These are phyloP conservation scores for Meloidogyne chitwoodi DNA, from an alignment of 1,140 invertebrate genomes.

Conservation along the genomic window DNA sequence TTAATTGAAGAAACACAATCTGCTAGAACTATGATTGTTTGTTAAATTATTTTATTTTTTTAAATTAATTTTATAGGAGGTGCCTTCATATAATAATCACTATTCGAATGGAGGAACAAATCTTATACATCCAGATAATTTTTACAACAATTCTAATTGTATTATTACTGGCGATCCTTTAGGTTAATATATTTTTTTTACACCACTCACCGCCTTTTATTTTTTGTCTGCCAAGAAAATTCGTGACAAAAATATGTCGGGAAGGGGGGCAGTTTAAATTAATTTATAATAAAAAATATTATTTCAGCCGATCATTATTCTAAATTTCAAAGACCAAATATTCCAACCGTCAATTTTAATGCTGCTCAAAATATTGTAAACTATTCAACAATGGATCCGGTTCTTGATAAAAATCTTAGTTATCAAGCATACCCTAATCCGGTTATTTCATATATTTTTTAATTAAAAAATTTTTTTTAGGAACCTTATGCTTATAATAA, in stretches of 20 bases:
- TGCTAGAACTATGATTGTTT: constrained; percentile 57
- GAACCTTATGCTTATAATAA: background rate
- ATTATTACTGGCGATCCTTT: background rate
- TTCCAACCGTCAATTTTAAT: background rate
- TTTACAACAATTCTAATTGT: background rate
- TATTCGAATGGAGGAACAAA: background rate
- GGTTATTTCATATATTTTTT: background rate
- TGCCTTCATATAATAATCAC: background rate
- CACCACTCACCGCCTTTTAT: too few relatives aligned
- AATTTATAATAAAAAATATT: background rate
- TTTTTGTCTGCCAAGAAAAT: too few relatives aligned
- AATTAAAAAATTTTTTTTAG: background rate
- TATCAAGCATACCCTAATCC: constrained; percentile 20
- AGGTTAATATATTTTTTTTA: background rate
- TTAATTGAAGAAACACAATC: constrained; percentile 55
- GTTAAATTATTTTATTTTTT: background rate
- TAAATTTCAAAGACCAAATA: constrained; percentile 4
- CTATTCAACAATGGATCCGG: background rate
- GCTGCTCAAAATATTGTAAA: background rate
- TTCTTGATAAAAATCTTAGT: constrained; percentile 9
- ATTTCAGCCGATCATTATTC: constrained; percentile 13
- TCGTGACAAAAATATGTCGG: too few relatives aligned
- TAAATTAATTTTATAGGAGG: background rate
- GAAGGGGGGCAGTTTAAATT: too few relatives aligned
- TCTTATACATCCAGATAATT: background rate